A percentile compares a stretch with the other conserved stretches of the same genome.
phyloP scores from a whole-genome alignment of 2,888 invertebrate genomes.

The Epinotia ramella region DNA sequence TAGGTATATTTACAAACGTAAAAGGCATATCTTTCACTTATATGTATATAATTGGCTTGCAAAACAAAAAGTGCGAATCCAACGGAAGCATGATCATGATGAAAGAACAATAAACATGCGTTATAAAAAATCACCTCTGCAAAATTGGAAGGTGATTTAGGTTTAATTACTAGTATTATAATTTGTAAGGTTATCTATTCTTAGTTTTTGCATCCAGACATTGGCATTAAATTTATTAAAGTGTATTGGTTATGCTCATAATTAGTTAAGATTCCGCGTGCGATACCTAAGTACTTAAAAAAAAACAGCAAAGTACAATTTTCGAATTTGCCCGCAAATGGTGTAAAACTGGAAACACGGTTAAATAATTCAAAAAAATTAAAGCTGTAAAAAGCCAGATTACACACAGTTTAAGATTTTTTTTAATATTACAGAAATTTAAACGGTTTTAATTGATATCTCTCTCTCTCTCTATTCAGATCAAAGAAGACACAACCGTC shows the following conservation, averaged over 20 bases:
- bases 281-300: not conserved
- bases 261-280: constrained; percentile 5
- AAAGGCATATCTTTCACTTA: not conserved
- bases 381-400: not conserved
- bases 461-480: not conserved
- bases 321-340: not conserved
- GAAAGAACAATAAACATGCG: constrained; percentile 10
- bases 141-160: constrained; percentile 27
- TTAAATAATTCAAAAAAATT: not conserved
- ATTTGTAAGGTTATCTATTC: not conserved
- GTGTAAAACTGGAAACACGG: not conserved
- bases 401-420: too few species aligned
- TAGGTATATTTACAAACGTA: not conserved
- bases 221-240: constrained; percentile 2
- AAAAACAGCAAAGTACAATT: too few species aligned
- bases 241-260: not conserved
- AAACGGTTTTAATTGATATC: too few species aligned
- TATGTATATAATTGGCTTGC: not conserved
- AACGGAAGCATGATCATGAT: constrained; percentile 13
- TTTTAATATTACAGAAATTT: too few species aligned
- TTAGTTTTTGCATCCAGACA: constrained; percentile 4
- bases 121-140: constrained; percentile 24
- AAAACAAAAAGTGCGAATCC: constrained; percentile 1
- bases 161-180: not conserved
- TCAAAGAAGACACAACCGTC: not conserved